Percentiles rank a stretch among this genome's conserved stretches.
Evolutionary conservation across 2,113 vertebrate genomes (phyloP).

Genomic region (Paramormyrops kingsleyae): DNA sequence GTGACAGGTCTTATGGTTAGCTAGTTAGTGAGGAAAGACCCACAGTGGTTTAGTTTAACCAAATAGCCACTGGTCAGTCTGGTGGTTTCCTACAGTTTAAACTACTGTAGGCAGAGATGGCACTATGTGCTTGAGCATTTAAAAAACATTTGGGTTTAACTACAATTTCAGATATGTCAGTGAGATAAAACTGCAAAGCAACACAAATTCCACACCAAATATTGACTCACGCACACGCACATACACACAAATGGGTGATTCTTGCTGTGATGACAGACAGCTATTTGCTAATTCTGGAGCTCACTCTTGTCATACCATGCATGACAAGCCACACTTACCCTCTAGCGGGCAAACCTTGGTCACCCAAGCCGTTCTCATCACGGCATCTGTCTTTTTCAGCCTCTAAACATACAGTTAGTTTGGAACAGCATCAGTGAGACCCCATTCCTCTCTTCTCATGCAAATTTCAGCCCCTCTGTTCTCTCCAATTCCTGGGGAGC

Average conservation of each 20-base stretch:
- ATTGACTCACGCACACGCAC: not conserved
- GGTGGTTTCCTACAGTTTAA: not conserved
- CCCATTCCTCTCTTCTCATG: not conserved
- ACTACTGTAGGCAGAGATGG: not conserved
- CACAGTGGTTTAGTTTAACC: not conserved
- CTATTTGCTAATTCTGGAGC: not conserved
- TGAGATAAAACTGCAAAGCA: not conserved
- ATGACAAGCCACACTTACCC: not conserved
- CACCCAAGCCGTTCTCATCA: not conserved
- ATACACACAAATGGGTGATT: not conserved
- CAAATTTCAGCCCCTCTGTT: slow-evolving; percentile 6
- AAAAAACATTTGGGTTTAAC: not conserved
- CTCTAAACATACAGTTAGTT: not conserved
- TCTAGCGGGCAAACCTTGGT: not conserved
- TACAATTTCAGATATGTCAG: not conserved
- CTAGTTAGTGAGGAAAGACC: not conserved
- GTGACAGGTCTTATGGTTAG: not conserved
- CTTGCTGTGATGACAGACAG: not conserved
- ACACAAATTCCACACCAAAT: not conserved
- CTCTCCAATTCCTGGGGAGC: not conserved
- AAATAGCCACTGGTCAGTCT: not conserved
- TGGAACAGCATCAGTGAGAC: not conserved
- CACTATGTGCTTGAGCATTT: not conserved
- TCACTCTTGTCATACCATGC: not conserved
- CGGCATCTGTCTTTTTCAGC: not conserved